Conservation (phyloP, 2,797 vertebrate genomes). For the Amphiprion clarkii region DNA sequence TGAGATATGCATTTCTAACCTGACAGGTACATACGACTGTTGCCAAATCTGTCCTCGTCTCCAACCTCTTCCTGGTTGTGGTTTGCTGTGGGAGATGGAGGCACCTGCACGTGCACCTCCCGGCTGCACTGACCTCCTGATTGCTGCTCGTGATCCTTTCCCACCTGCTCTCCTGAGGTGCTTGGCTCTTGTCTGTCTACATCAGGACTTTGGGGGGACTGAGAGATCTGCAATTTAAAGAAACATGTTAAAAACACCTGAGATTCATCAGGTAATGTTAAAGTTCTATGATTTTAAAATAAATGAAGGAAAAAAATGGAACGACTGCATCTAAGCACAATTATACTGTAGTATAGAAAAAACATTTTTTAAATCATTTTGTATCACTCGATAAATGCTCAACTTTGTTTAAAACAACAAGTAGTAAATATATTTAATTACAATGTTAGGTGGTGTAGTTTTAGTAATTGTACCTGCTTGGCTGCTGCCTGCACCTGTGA, state of each 20-base stretch:
- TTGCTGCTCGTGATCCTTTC: constrained; percentile 66
- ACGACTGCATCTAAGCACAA: background rate
- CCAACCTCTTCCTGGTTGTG: constrained; percentile 85
- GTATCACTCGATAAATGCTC: background rate
- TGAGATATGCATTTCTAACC: constrained; percentile 73
- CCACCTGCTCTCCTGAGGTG: constrained; percentile 64
- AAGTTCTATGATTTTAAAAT: background rate
- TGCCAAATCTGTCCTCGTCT: constrained; percentile 83
- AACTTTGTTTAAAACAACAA: background rate
- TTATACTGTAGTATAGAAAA: background rate
- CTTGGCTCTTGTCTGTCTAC: constrained; percentile 71
- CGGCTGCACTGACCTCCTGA: constrained; percentile 62
- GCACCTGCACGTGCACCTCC: constrained; percentile 75
- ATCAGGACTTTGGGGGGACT: constrained; percentile 78
- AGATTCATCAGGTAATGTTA: background rate
- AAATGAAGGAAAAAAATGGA: background rate
- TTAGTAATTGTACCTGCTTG: constrained; percentile 80
- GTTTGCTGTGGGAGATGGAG: constrained; percentile 71
- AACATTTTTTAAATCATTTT: background rate
- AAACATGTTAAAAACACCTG: background rate
- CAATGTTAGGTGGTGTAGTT: background rate
- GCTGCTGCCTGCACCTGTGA: constrained; percentile 69
- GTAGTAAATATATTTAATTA: constrained; percentile 5
- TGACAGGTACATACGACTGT: constrained; percentile 86
- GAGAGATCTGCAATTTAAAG: constrained; percentile 60